phyloP scores from a whole-genome alignment of 1,140 invertebrate species.

The Sycobia sp. region DNA sequence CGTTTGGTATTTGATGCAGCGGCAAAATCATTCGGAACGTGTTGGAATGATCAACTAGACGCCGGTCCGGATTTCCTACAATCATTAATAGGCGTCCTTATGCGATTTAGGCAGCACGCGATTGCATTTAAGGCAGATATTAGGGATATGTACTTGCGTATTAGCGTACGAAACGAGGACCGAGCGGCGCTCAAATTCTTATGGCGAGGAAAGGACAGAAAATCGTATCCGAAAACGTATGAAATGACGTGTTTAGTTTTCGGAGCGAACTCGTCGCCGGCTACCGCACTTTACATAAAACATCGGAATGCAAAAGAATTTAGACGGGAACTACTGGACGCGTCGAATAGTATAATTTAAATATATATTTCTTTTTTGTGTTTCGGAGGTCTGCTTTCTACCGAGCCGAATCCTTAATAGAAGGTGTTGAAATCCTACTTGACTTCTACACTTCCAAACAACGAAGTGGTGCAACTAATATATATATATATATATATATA shows the following conservation, averaged over 20 bases:
- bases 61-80: constrained; percentile 43
- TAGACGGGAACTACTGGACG: neutral
- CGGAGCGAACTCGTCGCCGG: neutral
- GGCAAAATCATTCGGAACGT: constrained; percentile 32
- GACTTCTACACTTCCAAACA: too few species aligned
- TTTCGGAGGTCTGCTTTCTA: too few species aligned
- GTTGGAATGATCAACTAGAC: constrained; percentile 39
- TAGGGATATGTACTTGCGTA: constrained; percentile 12
- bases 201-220: neutral
- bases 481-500: too few species aligned
- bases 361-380: too few species aligned
- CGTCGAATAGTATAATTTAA: neutral
- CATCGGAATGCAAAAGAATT: neutral
- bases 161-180: neutral
- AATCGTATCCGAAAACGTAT: neutral
- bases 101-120: constrained; percentile 42
- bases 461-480: too few species aligned
- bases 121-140: constrained; percentile 36
- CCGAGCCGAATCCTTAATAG: too few species aligned
- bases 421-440: too few species aligned
- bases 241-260: neutral
- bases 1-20: constrained; percentile 45
- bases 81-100: constrained; percentile 42
- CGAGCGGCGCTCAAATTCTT: neutral
- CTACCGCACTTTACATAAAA: neutral